These are phyloP conservation scores for Cetoscarus ocellatus DNA, from an alignment of 2,797 vertebrate species.

Conservation along the genomic window DNA sequence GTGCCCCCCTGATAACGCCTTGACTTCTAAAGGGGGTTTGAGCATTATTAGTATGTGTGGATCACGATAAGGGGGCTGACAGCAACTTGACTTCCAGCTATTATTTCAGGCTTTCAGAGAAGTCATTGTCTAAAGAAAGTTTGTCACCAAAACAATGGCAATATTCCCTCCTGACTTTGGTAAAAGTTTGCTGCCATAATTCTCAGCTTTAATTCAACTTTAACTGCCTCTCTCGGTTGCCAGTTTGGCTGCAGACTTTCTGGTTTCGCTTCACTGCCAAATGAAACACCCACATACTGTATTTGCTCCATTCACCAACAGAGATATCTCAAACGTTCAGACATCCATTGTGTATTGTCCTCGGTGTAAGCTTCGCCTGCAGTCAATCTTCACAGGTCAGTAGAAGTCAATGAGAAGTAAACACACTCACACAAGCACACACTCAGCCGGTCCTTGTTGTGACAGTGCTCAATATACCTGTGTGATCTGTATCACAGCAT, in stretches of 20 bases:
- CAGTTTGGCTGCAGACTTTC: neutral
- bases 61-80: too few relatives aligned
- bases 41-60: too few relatives aligned
- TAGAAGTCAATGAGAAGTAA: constrained; percentile 22
- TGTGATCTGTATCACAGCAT: constrained; percentile 26
- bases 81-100: too few relatives aligned
- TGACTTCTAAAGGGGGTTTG: too few relatives aligned
- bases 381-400: constrained; percentile 50
- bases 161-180: too few relatives aligned
- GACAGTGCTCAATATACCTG: constrained; percentile 44
- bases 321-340: constrained; percentile 21
- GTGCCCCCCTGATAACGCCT: too few relatives aligned
- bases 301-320: constrained; percentile 9
- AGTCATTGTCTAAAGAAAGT: neutral
- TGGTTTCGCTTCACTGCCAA: constrained; percentile 14
- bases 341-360: constrained; percentile 41
- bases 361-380: constrained; percentile 8
- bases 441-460: constrained; percentile 26
- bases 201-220: too few relatives aligned
- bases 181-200: too few relatives aligned
- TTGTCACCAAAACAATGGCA: too few relatives aligned
- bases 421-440: constrained; percentile 25
- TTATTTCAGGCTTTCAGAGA: too few relatives aligned
- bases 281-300: neutral
- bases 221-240: neutral